Conservation (phyloP, 2,888 invertebrate species). For the Drosophila borborema region DNA sequence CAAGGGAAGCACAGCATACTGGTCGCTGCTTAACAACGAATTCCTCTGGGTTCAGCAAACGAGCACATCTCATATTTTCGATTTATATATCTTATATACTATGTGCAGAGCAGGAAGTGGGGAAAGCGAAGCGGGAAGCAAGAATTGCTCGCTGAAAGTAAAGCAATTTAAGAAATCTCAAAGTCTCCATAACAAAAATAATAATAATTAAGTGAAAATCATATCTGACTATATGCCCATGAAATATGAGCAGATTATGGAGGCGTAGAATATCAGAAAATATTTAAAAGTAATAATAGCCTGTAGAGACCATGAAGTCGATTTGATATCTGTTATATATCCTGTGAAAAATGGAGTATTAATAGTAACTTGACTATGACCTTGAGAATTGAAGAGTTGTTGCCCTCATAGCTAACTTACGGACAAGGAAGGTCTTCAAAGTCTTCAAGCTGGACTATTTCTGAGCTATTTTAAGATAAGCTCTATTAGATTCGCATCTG, state of each 20-base stretch:
- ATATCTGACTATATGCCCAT: background rate
- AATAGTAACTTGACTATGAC: too few species aligned
- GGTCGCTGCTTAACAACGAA: slow-evolving; percentile 35
- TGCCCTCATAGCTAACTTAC: too few species aligned
- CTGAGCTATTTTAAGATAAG: too few species aligned
- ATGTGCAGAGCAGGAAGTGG: background rate
- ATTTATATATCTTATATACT: slow-evolving; percentile 17
- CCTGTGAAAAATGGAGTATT: too few species aligned
- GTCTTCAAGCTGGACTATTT: too few species aligned
- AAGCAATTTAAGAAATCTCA: slow-evolving; percentile 10
- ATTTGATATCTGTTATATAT: too few species aligned
- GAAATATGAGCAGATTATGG: background rate
- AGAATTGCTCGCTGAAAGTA: background rate
- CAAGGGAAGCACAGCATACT: slow-evolving; percentile 5
- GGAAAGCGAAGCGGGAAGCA: background rate
- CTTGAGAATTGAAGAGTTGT: too few species aligned
- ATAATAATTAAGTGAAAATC: slow-evolving; percentile 12
- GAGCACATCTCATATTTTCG: slow-evolving; percentile 52
- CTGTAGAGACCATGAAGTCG: background rate
- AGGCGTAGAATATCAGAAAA: background rate
- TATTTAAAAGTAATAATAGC: background rate
- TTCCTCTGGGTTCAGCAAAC: slow-evolving; percentile 35
- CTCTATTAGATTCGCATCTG: too few species aligned
- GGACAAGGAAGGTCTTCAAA: too few species aligned
- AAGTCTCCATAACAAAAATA: background rate